Evolutionary conservation across 1,140 invertebrate genomes (phyloP).

Genomic region (Zaprionus lachaisei): DNA sequence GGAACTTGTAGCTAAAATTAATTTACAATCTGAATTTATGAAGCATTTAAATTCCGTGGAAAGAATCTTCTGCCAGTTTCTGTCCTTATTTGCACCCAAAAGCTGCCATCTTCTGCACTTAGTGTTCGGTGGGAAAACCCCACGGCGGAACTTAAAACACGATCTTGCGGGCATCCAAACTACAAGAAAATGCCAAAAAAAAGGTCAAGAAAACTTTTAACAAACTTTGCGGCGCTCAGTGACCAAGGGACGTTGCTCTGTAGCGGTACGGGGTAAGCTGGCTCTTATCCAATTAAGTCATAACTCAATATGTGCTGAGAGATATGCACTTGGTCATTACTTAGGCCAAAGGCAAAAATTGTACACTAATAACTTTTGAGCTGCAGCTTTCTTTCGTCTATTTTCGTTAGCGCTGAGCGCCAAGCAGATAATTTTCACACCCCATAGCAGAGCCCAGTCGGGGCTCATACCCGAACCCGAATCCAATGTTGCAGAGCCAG

Average conservation of each 20-base stretch:
- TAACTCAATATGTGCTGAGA: constrained; percentile 80
- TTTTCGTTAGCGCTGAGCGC: constrained; percentile 42
- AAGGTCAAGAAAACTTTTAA: constrained; percentile 34
- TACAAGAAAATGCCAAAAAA: constrained; percentile 11
- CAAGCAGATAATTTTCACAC: constrained; percentile 76
- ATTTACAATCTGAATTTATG: constrained; percentile 9
- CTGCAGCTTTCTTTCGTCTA: constrained; percentile 66
- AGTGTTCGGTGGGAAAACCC: constrained; percentile 12
- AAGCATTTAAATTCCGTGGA: not conserved
- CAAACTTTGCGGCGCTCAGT: constrained; percentile 15
- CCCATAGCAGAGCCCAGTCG: constrained; percentile 10
- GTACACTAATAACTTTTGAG: constrained; percentile 75
- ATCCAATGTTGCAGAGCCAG: constrained; percentile 7
- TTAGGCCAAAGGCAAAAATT: constrained; percentile 77
- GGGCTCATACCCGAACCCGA: not conserved
- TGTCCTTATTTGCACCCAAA: not conserved
- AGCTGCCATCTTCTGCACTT: constrained; percentile 7
- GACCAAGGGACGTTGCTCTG: constrained; percentile 16
- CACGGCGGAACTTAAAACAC: constrained; percentile 34
- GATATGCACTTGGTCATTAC: constrained; percentile 79
- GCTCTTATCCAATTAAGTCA: constrained; percentile 81
- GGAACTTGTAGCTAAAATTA: not conserved
- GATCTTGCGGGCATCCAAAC: constrained; percentile 33
- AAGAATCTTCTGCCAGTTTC: not conserved
- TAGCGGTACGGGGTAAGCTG: constrained; percentile 45